Evolutionary conservation across 1,140 invertebrate species (phyloP), one percentile per base, ranked within the genome.

Genomic region (Magallana gigas): DNA sequence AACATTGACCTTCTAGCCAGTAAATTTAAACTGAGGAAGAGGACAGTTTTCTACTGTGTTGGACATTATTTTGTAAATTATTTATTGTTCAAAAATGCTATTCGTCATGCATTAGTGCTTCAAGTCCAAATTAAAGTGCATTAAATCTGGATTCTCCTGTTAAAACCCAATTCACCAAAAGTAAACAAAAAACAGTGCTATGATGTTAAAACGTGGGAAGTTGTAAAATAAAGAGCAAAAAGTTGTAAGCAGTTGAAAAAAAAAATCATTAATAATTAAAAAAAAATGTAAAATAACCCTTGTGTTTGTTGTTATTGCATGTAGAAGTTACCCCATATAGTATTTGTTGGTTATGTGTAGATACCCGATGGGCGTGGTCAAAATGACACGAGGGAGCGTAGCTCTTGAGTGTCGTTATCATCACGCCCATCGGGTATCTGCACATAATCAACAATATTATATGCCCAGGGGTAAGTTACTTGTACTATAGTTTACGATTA

Each of bases 1-100:
- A 93, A 83, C n/a, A 62, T 60, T 5, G 8, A 8, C 14, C n/a
- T 29, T 83, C 8, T 83, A 57, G 16, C 48, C 36, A 9, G 8
- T 0, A 18, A 58, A 9, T 58, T 14, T 57, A 9, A 57, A 83
- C 48, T 83, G 23, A 76, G 11, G 36, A 71, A 71, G 23, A 18
- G 23, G 68, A 76, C 68, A 76, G 23, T 76, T 76, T 76, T 76
- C 23, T 48, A 36, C 23, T 76, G 68, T 76, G 68, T 76, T 76
- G 68, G 36, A 23, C 68, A 76, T 29, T 48, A 48, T 48, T 48
- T 76, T 76, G 23, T 36, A 76, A 76, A 36, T 76, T 76, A 76
- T 76, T 76, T 76, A 76, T 76, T 76, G 68, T 76, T 76, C 36
- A 8, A 14, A 36, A 62, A 62, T 12, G 60, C 68, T 29, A 76